Percentiles rank a stretch among this genome's conserved stretches.
phyloP scores from a whole-genome alignment of 2,888 invertebrate genomes.

The Ditula angustiorana region DNA sequence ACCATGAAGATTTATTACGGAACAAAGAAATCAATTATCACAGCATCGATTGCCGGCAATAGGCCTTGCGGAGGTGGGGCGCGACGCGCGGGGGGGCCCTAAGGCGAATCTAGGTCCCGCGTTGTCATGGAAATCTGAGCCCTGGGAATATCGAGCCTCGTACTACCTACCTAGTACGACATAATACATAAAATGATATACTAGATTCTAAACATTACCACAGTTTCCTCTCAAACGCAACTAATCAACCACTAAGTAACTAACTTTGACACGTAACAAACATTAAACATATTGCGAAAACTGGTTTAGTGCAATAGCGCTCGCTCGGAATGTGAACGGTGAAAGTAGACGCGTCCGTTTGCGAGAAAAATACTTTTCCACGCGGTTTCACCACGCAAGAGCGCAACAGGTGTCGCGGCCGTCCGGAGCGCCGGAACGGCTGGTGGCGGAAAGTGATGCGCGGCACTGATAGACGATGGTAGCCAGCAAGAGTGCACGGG shows the following conservation, averaged over 20 bases:
- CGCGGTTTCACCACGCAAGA: constrained; percentile 79
- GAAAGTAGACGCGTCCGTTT: constrained; percentile 81
- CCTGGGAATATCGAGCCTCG: constrained; percentile 40
- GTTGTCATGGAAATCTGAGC: constrained; percentile 48
- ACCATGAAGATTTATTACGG: constrained; percentile 10
- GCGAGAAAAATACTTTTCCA: constrained; percentile 82
- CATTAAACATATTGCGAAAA: constrained; percentile 57
- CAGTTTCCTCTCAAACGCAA: constrained; percentile 15
- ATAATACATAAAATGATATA: constrained; percentile 21
- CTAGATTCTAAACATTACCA: constrained; percentile 23
- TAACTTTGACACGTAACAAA: constrained; percentile 61
- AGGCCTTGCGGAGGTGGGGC: constrained; percentile 50
- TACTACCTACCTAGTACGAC: background rate
- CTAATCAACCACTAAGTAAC: constrained; percentile 56
- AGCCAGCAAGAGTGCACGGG: constrained; percentile 7
- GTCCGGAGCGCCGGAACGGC: constrained; percentile 32
- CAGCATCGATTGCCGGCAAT: constrained; percentile 44
- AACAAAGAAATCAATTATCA: constrained; percentile 31
- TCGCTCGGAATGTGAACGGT: constrained; percentile 75
- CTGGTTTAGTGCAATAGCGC: constrained; percentile 66
- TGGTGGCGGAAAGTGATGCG: constrained; percentile 35
- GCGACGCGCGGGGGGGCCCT: constrained; percentile 48
- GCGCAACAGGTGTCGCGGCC: constrained; percentile 70
- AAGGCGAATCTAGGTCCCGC: constrained; percentile 49
- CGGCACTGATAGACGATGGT: constrained; percentile 20